These are phyloP conservation scores for Drosophila ezoana DNA, from an alignment of 2,888 invertebrate species.

Conservation along the genomic window DNA sequence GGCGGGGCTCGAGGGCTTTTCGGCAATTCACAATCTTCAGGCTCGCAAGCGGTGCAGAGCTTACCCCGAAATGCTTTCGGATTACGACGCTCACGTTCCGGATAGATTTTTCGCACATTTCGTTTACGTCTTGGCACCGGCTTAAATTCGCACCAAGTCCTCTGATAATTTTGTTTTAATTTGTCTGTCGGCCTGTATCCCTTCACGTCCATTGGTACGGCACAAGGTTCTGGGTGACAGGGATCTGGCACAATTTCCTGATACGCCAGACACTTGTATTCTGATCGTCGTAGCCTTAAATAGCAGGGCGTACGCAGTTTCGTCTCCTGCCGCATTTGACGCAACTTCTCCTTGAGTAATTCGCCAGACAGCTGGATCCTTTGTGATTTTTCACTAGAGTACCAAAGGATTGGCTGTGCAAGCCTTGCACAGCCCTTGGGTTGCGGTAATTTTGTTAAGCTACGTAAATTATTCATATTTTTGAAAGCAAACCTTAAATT, in stretches of 20 bases:
- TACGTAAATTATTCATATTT: constrained; percentile 7
- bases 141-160: constrained; percentile 47
- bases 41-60: constrained; percentile 9
- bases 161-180: constrained; percentile 32
- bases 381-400: not conserved
- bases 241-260: not conserved
- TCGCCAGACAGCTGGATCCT: not conserved
- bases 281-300: constrained; percentile 18
- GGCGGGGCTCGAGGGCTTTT: not conserved
- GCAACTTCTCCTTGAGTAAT: constrained; percentile 1
- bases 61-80: not conserved
- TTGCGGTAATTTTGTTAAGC: not conserved
- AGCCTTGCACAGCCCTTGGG: not conserved
- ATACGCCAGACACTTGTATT: constrained; percentile 20
- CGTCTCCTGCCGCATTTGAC: not conserved
- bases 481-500: constrained; percentile 6
- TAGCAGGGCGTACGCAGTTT: constrained; percentile 18
- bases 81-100: constrained; percentile 25
- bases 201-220: constrained; percentile 21
- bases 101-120: constrained; percentile 23
- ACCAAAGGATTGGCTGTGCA: not conserved
- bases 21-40: not conserved
- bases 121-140: not conserved
- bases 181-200: constrained; percentile 48
- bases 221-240: constrained; percentile 13